Evolutionary conservation across 2,797 vertebrate genomes (phyloP).

Genomic region (Gambelia wislizenii): DNA sequence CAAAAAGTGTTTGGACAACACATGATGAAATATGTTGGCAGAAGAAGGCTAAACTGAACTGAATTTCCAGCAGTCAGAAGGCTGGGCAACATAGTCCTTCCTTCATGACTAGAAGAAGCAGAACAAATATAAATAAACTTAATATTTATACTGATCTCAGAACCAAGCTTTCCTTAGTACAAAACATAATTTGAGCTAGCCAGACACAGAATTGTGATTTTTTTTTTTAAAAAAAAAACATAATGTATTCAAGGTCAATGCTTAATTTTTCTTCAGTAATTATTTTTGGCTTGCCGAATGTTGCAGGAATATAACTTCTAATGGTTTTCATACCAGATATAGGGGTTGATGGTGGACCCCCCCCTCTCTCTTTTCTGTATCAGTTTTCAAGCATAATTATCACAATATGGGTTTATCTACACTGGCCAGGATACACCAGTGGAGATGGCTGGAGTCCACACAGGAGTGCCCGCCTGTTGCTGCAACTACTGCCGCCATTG

Average conservation of each 20-base stretch:
- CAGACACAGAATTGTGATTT: neutral
- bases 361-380: too few relatives aligned
- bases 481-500: too few relatives aligned
- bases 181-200: neutral
- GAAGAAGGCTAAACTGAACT: neutral
- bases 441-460: too few relatives aligned
- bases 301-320: neutral
- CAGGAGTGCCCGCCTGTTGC: too few relatives aligned
- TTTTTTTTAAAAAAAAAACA: neutral
- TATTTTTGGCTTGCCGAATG: slow-evolving; percentile 40
- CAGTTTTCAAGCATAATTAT: too few relatives aligned
- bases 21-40: neutral
- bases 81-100: neutral
- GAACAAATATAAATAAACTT: neutral
- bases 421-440: too few relatives aligned
- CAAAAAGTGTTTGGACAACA: neutral
- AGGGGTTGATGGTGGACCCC: too few relatives aligned
- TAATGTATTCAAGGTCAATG: neutral
- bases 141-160: neutral
- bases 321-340: too few relatives aligned
- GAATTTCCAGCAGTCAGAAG: neutral
- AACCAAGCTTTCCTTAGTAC: neutral
- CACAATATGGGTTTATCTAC: too few relatives aligned
- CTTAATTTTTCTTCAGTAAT: slow-evolving; percentile 36
- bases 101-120: neutral